phyloP scores from a whole-genome alignment of 2,888 invertebrate genomes.

The Coenonympha arcania region DNA sequence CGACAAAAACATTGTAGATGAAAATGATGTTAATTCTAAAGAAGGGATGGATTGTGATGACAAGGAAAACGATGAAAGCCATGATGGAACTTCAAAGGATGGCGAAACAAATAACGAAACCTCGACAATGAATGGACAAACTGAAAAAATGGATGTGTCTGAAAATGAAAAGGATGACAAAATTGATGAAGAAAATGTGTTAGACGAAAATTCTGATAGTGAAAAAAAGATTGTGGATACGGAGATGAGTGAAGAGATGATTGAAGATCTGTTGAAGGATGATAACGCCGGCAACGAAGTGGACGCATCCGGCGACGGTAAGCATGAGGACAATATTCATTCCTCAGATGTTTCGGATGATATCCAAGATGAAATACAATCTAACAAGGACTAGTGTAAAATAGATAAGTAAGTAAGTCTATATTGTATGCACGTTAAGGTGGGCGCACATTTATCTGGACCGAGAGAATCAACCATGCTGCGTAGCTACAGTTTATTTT shows the following conservation, averaged over 20 bases:
- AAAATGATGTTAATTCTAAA: slow-evolving; percentile 7
- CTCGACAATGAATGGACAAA: slow-evolving; percentile 4
- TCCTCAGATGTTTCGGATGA: slow-evolving; percentile 17
- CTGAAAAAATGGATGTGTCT: background rate
- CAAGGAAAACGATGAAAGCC: slow-evolving; percentile 18
- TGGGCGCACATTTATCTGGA: no score
- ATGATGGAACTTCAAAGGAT: background rate
- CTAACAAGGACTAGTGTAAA: slow-evolving; percentile 9
- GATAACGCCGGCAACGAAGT: slow-evolving; percentile 35
- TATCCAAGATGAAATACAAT: slow-evolving; percentile 11
- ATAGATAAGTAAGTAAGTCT: slow-evolving; percentile 6
- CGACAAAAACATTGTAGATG: slow-evolving; percentile 7
- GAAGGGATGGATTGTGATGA: no score
- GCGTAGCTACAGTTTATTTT: no score
- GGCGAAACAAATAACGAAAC: slow-evolving; percentile 12
- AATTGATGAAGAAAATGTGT: slow-evolving; percentile 21
- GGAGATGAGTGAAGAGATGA: slow-evolving; percentile 57
- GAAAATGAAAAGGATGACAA: slow-evolving; percentile 17
- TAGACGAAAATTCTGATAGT: slow-evolving; percentile 21
- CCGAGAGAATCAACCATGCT: no score
- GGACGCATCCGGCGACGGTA: background rate
- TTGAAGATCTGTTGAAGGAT: slow-evolving; percentile 51
- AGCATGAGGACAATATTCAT: slow-evolving; percentile 16
- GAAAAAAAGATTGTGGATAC: slow-evolving; percentile 41
- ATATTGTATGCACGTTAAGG: slow-evolving; percentile 13